Base-by-base conservation (phyloP, 2,113 vertebrate genomes). In the Ceratotherium simum region DNA sequence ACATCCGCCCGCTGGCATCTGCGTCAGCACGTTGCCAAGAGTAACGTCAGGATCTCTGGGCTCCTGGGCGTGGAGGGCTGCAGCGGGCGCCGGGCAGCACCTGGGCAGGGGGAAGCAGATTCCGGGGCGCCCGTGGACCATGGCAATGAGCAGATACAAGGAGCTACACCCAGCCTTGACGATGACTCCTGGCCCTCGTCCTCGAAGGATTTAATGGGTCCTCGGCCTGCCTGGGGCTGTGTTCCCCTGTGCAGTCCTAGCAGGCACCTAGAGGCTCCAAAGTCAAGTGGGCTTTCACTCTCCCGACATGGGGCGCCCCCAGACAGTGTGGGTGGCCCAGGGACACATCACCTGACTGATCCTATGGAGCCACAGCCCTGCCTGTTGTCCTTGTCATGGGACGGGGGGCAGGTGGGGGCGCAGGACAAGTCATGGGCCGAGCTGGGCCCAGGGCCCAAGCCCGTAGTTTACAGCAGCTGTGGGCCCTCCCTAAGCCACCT, bases 21-120 rank as follows among this genome's bases (percentile, higher is more conserved):
- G 83, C 90, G 79, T 96, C 97, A 98, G 89, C 65, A 14, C 1
- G 96, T 97, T 97, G 93, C 96, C 95, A 97, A 87, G 96, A 97
- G 97, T 89, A 96, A 70, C 79, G 2, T 86, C 70, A 85, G 94
- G 62, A 23, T 96, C 48, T 76, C 97, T 76, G 79, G 86, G 97
- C 67, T 90, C 31, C 42, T 9, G 56, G 95, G 86, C 11, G 4
- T 23, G 42, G 60, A 91, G 78, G 89, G 91, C 95, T 95, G 95
- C 78, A 69, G 48, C 3, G 3, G 62, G 56, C 29, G 1, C 72
- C 33, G 92, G 97, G 94, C 85, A 95, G 72, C 85, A 29, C 85
- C 81, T n/a, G 64, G 39, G 81, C 72, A 36, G 91, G n/a, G n/a
- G 42, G 58, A 75, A 58, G 85, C 23, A 8, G 89, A 60, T 81